A percentile compares a stretch with the other conserved stretches of the same genome.
phyloP scores from a whole-genome alignment of 2,888 invertebrate genomes.

The Drosophila mimetica region DNA sequence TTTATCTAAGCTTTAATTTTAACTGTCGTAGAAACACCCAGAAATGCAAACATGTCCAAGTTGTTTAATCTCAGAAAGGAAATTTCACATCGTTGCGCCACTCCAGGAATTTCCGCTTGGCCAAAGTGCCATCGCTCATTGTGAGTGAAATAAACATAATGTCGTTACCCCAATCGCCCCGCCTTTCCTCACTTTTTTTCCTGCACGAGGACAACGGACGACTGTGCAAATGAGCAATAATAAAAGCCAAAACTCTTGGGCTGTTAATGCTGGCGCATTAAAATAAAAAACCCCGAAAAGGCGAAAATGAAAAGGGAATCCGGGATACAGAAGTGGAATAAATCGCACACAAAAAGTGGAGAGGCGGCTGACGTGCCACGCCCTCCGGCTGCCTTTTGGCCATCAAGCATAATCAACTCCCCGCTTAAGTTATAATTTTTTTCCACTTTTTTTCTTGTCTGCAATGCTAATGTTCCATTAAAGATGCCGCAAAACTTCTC shows the following conservation, averaged over 20 bases:
- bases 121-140: constrained; percentile 43
- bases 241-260: constrained; percentile 66
- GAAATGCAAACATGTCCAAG: constrained; percentile 7
- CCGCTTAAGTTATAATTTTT: constrained; percentile 39
- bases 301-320: constrained; percentile 43
- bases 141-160: constrained; percentile 36
- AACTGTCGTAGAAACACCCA: background rate
- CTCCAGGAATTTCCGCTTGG: constrained; percentile 34
- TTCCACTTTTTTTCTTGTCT: constrained; percentile 7
- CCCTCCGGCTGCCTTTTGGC: constrained; percentile 45
- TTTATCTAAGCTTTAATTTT: too few relatives aligned
- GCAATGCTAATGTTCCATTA: constrained; percentile 43
- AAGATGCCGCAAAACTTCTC: constrained; percentile 33
- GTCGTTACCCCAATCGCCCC: constrained; percentile 25
- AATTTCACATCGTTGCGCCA: constrained; percentile 10
- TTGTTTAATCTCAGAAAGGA: constrained; percentile 24
- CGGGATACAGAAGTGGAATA: constrained; percentile 56
- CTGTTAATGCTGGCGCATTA: constrained; percentile 71
- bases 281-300: constrained; percentile 57
- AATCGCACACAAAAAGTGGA: constrained; percentile 43
- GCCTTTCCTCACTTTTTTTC: constrained; percentile 5
- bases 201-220: constrained; percentile 30
- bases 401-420: constrained; percentile 68
- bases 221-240: constrained; percentile 71
- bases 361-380: constrained; percentile 42